These are phyloP conservation scores for Macrochelys suwanniensis DNA, from an alignment of 2,797 vertebrate genomes.

Conservation along the genomic window DNA sequence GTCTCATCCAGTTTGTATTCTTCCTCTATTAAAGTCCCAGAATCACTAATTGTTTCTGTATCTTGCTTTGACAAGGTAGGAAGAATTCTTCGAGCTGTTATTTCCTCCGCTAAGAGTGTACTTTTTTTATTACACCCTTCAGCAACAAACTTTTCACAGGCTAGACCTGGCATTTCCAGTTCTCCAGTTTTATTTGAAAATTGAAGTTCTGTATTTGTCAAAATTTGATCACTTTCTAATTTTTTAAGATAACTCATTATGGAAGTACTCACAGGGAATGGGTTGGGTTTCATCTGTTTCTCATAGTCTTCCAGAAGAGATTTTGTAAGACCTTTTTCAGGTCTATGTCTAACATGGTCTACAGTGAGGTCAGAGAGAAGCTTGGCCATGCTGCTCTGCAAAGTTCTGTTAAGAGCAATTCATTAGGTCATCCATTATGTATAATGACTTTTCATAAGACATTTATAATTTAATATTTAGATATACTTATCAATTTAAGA, in stretches of 20 bases:
- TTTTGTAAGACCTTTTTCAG: constrained; percentile 80
- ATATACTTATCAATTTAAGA: background rate
- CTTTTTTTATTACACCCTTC: constrained; percentile 41
- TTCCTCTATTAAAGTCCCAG: constrained; percentile 62
- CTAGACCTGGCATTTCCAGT: constrained; percentile 3
- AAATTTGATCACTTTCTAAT: constrained; percentile 75
- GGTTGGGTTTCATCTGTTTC: constrained; percentile 77
- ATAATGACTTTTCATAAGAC: background rate
- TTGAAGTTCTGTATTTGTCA: constrained; percentile 13
- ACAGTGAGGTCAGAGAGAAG: constrained; percentile 81
- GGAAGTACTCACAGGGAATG: constrained; percentile 72
- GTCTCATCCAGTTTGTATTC: constrained; percentile 79
- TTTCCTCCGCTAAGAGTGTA: background rate
- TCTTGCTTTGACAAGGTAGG: constrained; percentile 35
- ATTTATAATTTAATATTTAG: background rate
- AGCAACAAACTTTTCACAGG: constrained; percentile 31
- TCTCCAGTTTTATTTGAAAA: constrained; percentile 39
- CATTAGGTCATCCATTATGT: constrained; percentile 33
- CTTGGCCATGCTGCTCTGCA: constrained; percentile 84
- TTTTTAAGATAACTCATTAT: constrained; percentile 85
- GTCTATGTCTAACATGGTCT: constrained; percentile 71
- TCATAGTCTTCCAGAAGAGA: constrained; percentile 83
- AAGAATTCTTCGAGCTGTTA: background rate
- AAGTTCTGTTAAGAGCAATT: constrained; percentile 79
- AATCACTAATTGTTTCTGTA: constrained; percentile 66